Evolutionary conservation across 2,797 vertebrate species (phyloP).

Genomic region (Gallinago solitaria): DNA sequence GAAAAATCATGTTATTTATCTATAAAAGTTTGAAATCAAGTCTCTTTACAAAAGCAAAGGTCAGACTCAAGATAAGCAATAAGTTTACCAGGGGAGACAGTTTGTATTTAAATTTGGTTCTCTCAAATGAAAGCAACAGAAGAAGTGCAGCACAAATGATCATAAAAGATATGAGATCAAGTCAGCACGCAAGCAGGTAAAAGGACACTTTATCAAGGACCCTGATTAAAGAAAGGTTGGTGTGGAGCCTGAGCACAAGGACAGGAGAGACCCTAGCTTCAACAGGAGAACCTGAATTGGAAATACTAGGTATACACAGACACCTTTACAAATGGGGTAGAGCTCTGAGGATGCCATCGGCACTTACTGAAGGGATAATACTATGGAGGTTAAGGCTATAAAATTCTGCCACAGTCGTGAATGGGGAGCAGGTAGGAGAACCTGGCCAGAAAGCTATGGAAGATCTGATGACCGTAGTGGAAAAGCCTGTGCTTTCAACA

Average conservation of each 20-base stretch:
- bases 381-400: background rate
- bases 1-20: background rate
- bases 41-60: background rate
- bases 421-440: background rate
- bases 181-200: background rate
- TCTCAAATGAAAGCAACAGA: background rate
- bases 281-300: background rate
- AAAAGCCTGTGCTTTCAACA: background rate
- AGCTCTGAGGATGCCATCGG: background rate
- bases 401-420: background rate
- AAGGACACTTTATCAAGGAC: background rate
- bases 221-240: background rate
- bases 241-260: background rate
- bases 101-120: background rate
- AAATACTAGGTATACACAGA: background rate
- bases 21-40: background rate
- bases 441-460: background rate
- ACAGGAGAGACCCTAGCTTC: background rate
- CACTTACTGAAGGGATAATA: background rate
- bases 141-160: background rate
- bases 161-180: background rate
- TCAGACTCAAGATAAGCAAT: background rate
- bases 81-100: background rate
- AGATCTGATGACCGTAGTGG: background rate
- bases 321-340: background rate